Percentiles rank a stretch among this genome's conserved stretches.
These are phyloP conservation scores for Lissocephala sabroskyi DNA, from an alignment of 2,888 invertebrate genomes.

Conservation along the genomic window DNA sequence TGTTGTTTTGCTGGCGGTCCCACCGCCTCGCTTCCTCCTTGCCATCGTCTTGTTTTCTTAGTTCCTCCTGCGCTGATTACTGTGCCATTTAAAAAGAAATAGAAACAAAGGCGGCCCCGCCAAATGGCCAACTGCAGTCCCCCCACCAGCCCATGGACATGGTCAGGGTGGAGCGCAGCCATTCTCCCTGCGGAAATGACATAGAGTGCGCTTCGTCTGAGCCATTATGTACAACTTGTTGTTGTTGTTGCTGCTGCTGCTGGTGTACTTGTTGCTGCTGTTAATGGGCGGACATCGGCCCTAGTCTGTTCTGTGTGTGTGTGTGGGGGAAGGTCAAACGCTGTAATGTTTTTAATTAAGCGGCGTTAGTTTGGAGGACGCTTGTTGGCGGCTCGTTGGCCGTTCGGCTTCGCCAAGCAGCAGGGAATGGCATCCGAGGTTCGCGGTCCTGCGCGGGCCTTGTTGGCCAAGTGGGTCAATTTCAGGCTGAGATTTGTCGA, in stretches of 20 bases:
- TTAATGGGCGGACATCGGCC: neutral
- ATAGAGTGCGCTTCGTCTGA: conserved; percentile 21
- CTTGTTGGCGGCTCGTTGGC: no score
- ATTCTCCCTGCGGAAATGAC: conserved; percentile 17
- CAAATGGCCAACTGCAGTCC: neutral
- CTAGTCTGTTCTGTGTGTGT: no score
- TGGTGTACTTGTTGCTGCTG: conserved; percentile 21
- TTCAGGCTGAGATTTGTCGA: no score
- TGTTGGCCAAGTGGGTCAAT: no score
- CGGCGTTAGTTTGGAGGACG: conserved; percentile 1
- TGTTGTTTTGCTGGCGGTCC: conserved; percentile 19
- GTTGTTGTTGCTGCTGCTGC: conserved; percentile 8
- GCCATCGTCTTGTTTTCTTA: conserved; percentile 7
- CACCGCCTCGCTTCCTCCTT: conserved; percentile 19
- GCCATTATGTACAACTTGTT: conserved; percentile 18
- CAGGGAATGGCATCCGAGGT: no score
- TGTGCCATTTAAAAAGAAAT: conserved; percentile 9
- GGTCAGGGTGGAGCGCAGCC: neutral
- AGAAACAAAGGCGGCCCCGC: conserved; percentile 6
- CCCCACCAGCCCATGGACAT: no score
- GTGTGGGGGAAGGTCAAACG: conserved; percentile 30
- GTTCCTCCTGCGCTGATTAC: conserved; percentile 11
- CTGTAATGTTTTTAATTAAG: conserved; percentile 44
- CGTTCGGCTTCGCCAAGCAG: no score
- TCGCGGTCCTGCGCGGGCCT: no score